phyloP scores from a whole-genome alignment of 64 coral and sea anemone genomes.

The Stylophora pistillata region DNA sequence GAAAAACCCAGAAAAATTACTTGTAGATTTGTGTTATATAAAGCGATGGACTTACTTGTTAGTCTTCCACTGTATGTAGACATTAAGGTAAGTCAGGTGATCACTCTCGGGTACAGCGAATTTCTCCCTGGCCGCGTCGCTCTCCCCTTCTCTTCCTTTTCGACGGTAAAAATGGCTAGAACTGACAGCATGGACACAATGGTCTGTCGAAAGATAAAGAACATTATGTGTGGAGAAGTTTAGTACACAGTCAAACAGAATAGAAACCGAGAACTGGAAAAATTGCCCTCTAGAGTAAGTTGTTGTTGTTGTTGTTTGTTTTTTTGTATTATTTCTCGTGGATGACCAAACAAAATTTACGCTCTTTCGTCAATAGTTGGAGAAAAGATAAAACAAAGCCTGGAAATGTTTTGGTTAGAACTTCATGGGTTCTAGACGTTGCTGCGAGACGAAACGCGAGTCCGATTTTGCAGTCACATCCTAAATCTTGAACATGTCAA shows the following conservation, averaged over 20 bases:
- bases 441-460: no score
- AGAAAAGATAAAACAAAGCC: no score
- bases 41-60: constrained; percentile 80
- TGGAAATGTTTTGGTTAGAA: no score
- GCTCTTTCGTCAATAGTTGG: no score
- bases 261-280: neutral
- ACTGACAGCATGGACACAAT: constrained; percentile 98
- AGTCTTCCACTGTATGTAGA: constrained; percentile 92
- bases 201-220: constrained; percentile 47
- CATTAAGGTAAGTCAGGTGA: constrained; percentile 92
- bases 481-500: no score
- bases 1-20: no score
- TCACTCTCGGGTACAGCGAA: constrained; percentile 95
- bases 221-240: neutral
- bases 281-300: neutral
- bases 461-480: no score
- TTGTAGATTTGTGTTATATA: neutral
- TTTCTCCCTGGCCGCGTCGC: constrained; percentile 92
- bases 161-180: constrained; percentile 92
- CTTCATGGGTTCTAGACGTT: no score
- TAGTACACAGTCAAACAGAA: neutral
- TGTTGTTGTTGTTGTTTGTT: no score
- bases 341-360: no score
- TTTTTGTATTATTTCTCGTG: no score
- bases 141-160: constrained; percentile 94